Conservation (phyloP, 92 coral and sea anemone species). For the Zoanthus solanderi region DNA sequence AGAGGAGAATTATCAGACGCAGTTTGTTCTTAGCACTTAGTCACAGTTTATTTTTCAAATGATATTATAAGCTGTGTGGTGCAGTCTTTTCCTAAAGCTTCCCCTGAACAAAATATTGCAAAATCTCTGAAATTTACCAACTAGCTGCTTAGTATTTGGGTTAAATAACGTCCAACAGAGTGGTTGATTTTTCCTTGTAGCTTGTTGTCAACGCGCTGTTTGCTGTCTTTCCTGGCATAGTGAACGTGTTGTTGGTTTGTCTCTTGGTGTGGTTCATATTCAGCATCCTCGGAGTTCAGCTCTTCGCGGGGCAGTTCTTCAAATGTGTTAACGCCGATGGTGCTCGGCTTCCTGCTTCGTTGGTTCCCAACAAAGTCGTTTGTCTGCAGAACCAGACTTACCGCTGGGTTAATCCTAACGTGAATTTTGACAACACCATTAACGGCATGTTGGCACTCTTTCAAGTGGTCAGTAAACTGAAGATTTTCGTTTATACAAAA, state of each 20-base stretch:
- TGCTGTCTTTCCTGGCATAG: conserved; percentile 95
- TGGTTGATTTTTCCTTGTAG: conserved; percentile 48
- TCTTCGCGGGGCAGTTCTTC: conserved; percentile 93
- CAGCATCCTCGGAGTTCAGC: conserved; percentile 96
- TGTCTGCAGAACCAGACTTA: conserved; percentile 73
- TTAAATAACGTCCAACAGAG: background rate
- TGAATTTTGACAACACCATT: conserved; percentile 92
- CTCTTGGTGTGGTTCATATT: conserved; percentile 95
- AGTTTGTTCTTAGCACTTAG: too few species aligned
- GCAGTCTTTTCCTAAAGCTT: too few species aligned
- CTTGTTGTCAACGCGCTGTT: conserved; percentile 92
- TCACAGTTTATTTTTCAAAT: too few species aligned
- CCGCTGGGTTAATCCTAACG: conserved; percentile 92
- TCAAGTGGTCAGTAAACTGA: conserved; percentile 73
- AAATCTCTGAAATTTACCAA: too few species aligned
- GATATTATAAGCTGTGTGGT: too few species aligned
- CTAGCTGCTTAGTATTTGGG: background rate
- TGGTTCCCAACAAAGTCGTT: conserved; percentile 80
- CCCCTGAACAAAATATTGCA: too few species aligned
- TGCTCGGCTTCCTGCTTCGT: conserved; percentile 61
- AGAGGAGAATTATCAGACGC: too few species aligned
- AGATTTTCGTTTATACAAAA: background rate
- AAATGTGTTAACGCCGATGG: conserved; percentile 80
- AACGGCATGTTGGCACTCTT: conserved; percentile 89
- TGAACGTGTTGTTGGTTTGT: conserved; percentile 90